These are phyloP conservation scores for Pyralis farinalis DNA, from an alignment of 2,888 invertebrate species.

Conservation along the genomic window DNA sequence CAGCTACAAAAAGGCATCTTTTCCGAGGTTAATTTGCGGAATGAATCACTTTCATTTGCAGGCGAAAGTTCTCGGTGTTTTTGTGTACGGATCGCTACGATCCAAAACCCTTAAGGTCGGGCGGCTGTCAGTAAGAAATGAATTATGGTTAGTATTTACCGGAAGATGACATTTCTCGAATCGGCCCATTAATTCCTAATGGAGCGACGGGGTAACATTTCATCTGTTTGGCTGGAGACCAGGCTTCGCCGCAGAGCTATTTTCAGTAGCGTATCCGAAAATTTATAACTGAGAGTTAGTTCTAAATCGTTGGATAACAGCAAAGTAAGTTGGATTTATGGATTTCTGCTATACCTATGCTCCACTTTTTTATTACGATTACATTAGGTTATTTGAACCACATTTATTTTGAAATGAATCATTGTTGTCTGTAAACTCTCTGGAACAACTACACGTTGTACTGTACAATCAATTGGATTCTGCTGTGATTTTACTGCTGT, in stretches of 20 bases:
- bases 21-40: conserved; percentile 51
- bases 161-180: conserved; percentile 76
- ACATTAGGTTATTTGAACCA: conserved; percentile 19
- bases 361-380: conserved; percentile 53
- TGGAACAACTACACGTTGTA: too few relatives aligned
- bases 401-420: too few relatives aligned
- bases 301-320: conserved; percentile 71
- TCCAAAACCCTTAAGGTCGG: conserved; percentile 25
- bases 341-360: conserved; percentile 49
- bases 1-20: conserved; percentile 43
- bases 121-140: conserved; percentile 45
- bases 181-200: conserved; percentile 79
- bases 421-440: too few relatives aligned
- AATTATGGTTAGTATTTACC: conserved; percentile 68
- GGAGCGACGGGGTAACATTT: conserved; percentile 71
- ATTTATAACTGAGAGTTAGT: conserved; percentile 74
- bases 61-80: conserved; percentile 33
- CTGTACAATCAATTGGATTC: too few relatives aligned
- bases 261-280: conserved; percentile 69
- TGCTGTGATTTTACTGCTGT: too few relatives aligned
- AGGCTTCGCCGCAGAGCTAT: conserved; percentile 66
- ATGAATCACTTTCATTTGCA: conserved; percentile 59
- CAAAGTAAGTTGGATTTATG: conserved; percentile 71
- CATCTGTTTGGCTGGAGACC: conserved; percentile 76
- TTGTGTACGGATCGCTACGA: conserved; percentile 31